phyloP scores from a whole-genome alignment of 2,888 invertebrate genomes.

The Ornithoptera alexandrae region DNA sequence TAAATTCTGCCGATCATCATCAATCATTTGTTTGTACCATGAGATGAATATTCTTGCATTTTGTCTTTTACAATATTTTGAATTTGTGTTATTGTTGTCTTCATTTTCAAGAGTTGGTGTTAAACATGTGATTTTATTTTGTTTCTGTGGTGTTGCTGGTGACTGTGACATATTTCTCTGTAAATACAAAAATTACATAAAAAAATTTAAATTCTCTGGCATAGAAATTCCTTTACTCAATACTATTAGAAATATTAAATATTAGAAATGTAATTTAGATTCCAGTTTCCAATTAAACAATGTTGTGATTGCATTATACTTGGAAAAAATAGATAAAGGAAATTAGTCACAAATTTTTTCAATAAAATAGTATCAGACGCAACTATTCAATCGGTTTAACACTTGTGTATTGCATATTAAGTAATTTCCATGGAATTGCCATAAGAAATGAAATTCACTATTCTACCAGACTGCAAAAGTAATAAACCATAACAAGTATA shows the following conservation, averaged over 20 bases:
- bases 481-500: not conserved
- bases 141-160: conserved; percentile 46
- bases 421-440: too few species aligned
- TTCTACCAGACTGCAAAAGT: not conserved
- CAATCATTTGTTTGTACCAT: conserved; percentile 74
- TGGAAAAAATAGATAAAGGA: too few species aligned
- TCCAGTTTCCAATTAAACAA: not conserved
- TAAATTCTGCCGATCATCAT: conserved; percentile 71
- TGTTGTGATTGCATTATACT: too few species aligned
- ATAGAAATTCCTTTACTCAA: not conserved
- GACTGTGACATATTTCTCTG: conserved; percentile 49
- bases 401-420: not conserved
- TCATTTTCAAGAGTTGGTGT: conserved; percentile 41
- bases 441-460: not conserved
- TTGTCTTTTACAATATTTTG: conserved; percentile 49
- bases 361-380: too few species aligned
- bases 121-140: conserved; percentile 37
- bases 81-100: conserved; percentile 49
- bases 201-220: not conserved
- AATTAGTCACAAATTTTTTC: too few species aligned
- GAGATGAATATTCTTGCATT: conserved; percentile 66
- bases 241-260: not conserved
- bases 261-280: not conserved
- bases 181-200: not conserved
- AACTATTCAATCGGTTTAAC: not conserved